Conservation (phyloP, 2,888 invertebrate species). For the Himalopsyche tibetana region DNA sequence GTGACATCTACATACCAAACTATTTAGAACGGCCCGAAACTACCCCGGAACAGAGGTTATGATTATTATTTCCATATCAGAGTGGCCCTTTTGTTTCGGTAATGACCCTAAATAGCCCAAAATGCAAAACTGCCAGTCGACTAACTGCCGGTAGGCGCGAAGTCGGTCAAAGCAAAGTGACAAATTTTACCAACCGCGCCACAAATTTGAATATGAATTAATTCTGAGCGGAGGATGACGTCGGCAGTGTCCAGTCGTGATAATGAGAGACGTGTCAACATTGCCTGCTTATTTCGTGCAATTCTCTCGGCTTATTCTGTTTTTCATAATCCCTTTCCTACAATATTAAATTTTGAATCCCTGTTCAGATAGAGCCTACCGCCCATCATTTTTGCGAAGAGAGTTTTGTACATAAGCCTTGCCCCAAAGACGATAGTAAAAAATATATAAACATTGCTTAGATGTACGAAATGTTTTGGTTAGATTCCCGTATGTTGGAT, state of each 20-base stretch:
- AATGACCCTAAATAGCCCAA: slow-evolving; percentile 18
- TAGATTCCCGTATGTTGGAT: too few relatives aligned
- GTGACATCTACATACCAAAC: slow-evolving; percentile 9
- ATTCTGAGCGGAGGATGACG: slow-evolving; percentile 19
- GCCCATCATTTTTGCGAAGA: too few relatives aligned
- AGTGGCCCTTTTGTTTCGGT: slow-evolving; percentile 40
- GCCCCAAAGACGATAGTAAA: too few relatives aligned
- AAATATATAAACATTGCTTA: too few relatives aligned
- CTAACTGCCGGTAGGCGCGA: background rate
- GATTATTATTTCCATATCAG: slow-evolving; percentile 42
- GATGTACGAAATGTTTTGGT: too few relatives aligned
- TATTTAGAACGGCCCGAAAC: slow-evolving; percentile 19
- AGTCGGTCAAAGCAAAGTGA: slow-evolving; percentile 35
- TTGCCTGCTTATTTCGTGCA: background rate
- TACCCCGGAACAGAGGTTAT: slow-evolving; percentile 40
- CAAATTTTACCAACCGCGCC: slow-evolving; percentile 21
- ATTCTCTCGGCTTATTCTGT: background rate
- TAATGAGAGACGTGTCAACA: slow-evolving; percentile 35
- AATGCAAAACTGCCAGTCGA: background rate
- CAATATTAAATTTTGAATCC: background rate
- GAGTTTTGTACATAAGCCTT: too few relatives aligned
- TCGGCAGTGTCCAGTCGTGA: slow-evolving; percentile 26
- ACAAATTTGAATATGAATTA: slow-evolving; percentile 40
- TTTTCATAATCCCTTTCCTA: background rate
- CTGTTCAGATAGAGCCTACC: too few relatives aligned